Conservation (phyloP, 2,113 vertebrate species). For the Tamias sibiricus region DNA sequence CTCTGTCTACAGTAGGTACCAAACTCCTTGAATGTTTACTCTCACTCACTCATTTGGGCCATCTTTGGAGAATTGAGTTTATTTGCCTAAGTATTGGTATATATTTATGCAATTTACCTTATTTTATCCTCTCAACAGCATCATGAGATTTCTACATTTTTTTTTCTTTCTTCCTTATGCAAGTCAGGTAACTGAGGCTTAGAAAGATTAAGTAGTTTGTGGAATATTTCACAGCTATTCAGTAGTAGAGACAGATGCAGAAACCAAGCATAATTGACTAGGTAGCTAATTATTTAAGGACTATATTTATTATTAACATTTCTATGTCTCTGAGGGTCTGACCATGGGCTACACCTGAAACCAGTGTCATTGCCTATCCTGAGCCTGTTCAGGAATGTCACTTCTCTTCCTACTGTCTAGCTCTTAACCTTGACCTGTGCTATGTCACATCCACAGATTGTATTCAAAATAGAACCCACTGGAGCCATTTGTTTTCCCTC, state of each 20-base stretch:
- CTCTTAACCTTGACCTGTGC: neutral
- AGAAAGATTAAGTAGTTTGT: neutral
- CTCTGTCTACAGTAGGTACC: neutral
- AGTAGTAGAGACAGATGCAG: neutral
- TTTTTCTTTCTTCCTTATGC: neutral
- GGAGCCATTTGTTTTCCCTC: neutral
- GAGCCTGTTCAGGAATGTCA: neutral
- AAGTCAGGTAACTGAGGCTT: neutral
- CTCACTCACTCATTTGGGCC: neutral
- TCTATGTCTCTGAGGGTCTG: neutral
- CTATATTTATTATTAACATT: neutral
- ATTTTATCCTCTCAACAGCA: neutral
- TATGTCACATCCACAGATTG: neutral
- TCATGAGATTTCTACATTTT: neutral
- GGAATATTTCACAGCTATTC: neutral
- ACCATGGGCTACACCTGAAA: neutral
- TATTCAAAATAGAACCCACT: rapidly evolving
- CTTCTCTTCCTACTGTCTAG: neutral
- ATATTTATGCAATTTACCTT: neutral
- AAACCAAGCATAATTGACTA: neutral
- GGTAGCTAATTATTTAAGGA: neutral
- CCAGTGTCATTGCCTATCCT: neutral
- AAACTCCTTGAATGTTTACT: neutral
- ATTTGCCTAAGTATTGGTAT: neutral
- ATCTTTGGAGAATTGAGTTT: neutral